Evolutionary conservation across 2,797 vertebrate species (phyloP), one percentile per base, ranked within the genome.

Genomic region (Poecilia wingei): DNA sequence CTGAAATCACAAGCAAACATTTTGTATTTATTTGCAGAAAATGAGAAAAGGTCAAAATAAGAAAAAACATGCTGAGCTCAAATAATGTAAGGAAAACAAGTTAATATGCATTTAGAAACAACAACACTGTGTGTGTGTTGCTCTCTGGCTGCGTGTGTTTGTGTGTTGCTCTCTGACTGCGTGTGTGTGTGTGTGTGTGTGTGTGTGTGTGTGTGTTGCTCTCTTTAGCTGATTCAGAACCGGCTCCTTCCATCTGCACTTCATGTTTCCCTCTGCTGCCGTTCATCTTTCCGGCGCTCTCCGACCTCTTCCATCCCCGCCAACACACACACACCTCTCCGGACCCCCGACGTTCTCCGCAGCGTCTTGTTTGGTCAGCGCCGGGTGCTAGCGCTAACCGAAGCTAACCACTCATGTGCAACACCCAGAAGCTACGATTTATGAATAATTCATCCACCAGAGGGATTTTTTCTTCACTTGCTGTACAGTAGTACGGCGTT

Each of bases 361-460:
- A 86, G 90, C 89, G 86, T 92, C 86, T 90, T 90, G 89, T 94
- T 93, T 90, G 83, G 86, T 87, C 73, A 41, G 84, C 88, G 81
- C 83, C 84, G 36, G 81, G 79, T 59, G 74, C 85, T 88, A 72
- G 75, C 89, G 92, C 82, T 86, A 92, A 91, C 90, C 80, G 88
- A 86, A 85, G 68, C 90, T 51, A 22, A 22, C 18, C 92, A 81
- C 89, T 95, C 93, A 86, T 89, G 92, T 93, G 92, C 88, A 95
- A 93, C 90, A 77, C 82, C 91, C 78, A 85, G 90, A 89, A 94
- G 93, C 91, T 91, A 89, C 88, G 90, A 79, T 79, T 81, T 73
- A 90, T 95, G 92, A 95, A 95, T 95, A 92, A 95, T 95, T 89
- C 79, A 95, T 85, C 81, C 74, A 75, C 79, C 25, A 71, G 79